Evolutionary conservation across 2,113 vertebrate genomes (phyloP), one percentile per base, ranked within the genome.

Genomic region (Hypocryptadius cinnamomeus): DNA sequence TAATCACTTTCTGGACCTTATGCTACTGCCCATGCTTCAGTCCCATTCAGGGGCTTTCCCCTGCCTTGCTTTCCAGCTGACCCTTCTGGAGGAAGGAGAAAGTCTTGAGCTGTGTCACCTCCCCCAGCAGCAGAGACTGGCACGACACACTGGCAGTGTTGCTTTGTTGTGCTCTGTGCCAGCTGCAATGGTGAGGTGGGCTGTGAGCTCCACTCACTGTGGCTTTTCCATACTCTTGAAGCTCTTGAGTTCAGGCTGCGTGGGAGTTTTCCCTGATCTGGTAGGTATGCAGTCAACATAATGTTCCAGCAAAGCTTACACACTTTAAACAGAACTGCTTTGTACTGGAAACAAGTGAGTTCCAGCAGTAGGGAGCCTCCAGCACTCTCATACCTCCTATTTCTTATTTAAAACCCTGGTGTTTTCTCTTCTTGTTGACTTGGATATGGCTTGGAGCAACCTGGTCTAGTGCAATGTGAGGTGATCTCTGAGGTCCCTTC

Each of bases 141-240:
- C 8, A 11, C 0, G 0, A n/a, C 15, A 23, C 10, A 1, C 2
- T 22, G 39, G 25, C 57, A 50, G 17, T 1, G 8, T 5, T 5
- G 8, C 10, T 33, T 9, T 65, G 54, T 6, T 2, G 2, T 1
- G 3, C 17, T 10, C 54, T 42, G 15, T 23, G 37, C 31, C 42
- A 45, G 61, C 45, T 3, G 2, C 10, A 50, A 5, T 0, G 25
- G 16, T 19, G 47, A 76, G 13, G 33, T 31, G 44, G 48, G 42
- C 50, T 70, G 85, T 20, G 14, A 93, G 1, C 45, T 18, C 31
- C 15, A 5, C 25, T 42, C 72, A 11, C 56, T 3, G 1, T 53
- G 50, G 69, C 40, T 70, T 92, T 92, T 85, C 56, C 60, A 85
- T 28, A 13, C 37, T 3, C 61, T 9, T 79, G 51, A 19, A 71